Conservation (phyloP, 2,113 vertebrate genomes). For the Hippocampus zosterae region DNA sequence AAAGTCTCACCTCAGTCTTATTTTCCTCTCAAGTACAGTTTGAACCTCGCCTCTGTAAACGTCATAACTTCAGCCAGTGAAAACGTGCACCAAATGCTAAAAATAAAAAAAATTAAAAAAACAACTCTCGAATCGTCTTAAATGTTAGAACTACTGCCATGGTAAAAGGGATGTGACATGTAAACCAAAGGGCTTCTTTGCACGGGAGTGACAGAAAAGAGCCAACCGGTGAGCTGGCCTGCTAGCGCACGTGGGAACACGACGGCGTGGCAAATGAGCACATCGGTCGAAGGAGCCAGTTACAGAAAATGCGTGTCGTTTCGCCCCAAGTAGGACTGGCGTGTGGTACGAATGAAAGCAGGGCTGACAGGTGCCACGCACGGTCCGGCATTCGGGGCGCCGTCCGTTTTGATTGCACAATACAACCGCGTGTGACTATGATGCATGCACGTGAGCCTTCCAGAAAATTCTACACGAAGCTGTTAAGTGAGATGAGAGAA, state of each 20-base stretch:
- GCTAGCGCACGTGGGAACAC: constrained; percentile 60
- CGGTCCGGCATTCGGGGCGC: constrained; percentile 52
- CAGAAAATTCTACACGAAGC: constrained; percentile 14
- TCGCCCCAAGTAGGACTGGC: constrained; percentile 47
- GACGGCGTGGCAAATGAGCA: constrained; percentile 64
- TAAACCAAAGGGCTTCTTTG: constrained; percentile 30
- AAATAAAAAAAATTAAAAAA: constrained; percentile 64
- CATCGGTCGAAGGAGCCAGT: constrained; percentile 57
- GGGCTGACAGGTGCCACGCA: constrained; percentile 61
- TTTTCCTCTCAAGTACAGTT: constrained; percentile 18
- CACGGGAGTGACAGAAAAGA: constrained; percentile 48
- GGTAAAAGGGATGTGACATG: constrained; percentile 44
- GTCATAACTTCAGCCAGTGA: constrained; percentile 72
- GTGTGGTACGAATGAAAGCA: constrained; percentile 56
- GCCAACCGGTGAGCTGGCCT: constrained; percentile 60
- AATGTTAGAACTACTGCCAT: constrained; percentile 61
- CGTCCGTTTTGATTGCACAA: constrained; percentile 49
- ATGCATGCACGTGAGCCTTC: constrained; percentile 58
- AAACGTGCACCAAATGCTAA: constrained; percentile 60
- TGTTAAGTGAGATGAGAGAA: constrained; percentile 42
- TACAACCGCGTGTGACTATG: constrained; percentile 57
- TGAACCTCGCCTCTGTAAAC: constrained; percentile 56
- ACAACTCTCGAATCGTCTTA: constrained; percentile 62
- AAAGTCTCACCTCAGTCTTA: constrained; percentile 1
- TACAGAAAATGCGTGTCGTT: constrained; percentile 50